These are phyloP conservation scores for Caenorhabditis sp. DNA, from an alignment of 2,888 invertebrate genomes.

Conservation along the genomic window DNA sequence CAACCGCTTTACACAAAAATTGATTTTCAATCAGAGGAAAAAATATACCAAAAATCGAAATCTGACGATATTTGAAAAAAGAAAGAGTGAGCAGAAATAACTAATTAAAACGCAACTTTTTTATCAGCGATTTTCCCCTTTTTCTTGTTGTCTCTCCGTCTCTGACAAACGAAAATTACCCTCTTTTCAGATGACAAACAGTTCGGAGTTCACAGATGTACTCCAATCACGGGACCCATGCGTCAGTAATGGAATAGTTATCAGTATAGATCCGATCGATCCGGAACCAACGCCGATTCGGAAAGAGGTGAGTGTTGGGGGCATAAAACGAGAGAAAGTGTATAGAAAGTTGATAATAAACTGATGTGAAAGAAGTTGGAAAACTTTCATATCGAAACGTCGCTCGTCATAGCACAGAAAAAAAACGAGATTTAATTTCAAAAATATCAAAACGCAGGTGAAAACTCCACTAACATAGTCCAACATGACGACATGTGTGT, in stretches of 20 bases:
- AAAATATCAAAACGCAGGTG: slow-evolving; percentile 16
- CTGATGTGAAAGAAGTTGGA: too few species aligned
- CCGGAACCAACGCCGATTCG: slow-evolving; percentile 63
- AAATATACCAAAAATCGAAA: background rate
- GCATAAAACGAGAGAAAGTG: background rate
- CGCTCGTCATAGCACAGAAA: background rate
- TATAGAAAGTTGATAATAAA: too few species aligned
- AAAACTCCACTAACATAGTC: too few species aligned
- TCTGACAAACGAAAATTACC: background rate
- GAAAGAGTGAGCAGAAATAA: too few species aligned
- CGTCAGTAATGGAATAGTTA: slow-evolving; percentile 61
- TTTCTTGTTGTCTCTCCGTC: background rate
- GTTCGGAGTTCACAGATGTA: slow-evolving; percentile 15
- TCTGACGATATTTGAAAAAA: too few species aligned
- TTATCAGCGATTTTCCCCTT: background rate
- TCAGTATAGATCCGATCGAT: slow-evolving; percentile 70
- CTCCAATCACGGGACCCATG: slow-evolving; percentile 17
- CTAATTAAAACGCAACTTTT: background rate
- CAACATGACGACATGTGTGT: slow-evolving; percentile 18
- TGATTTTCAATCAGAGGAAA: background rate
- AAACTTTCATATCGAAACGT: too few species aligned
- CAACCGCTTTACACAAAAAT: too few species aligned
- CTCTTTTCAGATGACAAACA: slow-evolving; percentile 42
- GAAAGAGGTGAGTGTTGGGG: slow-evolving; percentile 40
- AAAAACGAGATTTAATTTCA: background rate